Percentiles rank a stretch among this genome's conserved stretches.
These are phyloP conservation scores for Bombylius discolor DNA, from an alignment of 2,888 invertebrate genomes.

Conservation along the genomic window DNA sequence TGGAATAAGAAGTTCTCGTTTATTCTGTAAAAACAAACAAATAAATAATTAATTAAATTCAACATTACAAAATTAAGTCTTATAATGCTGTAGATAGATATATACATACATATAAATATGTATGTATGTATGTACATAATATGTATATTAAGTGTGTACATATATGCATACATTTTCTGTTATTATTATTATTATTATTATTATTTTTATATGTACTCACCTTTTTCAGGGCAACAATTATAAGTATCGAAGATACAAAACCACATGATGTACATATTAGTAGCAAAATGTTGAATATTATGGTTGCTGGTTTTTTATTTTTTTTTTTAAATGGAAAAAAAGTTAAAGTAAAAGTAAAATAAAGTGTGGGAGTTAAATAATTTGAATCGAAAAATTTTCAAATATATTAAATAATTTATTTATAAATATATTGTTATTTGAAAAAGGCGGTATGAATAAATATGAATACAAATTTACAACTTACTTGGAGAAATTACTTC, in stretches of 20 bases:
- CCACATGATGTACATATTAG: constrained; percentile 55
- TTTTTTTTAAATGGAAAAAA: too few species aligned
- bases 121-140: too few species aligned
- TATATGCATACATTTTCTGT: neutral
- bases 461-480: constrained; percentile 8
- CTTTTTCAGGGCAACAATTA: constrained; percentile 56
- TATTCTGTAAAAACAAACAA: constrained; percentile 44
- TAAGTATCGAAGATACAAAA: constrained; percentile 50
- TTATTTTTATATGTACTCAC: constrained; percentile 34
- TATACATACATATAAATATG: too few species aligned
- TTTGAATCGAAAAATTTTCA: too few species aligned
- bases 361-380: too few species aligned
- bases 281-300: constrained; percentile 54
- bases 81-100: too few species aligned
- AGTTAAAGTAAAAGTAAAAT: too few species aligned
- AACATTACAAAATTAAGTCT: too few species aligned
- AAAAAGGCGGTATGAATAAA: too few species aligned
- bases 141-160: too few species aligned
- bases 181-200: neutral
- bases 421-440: too few species aligned
- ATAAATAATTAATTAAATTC: constrained; percentile 14
- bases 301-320: constrained; percentile 48
- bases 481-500: constrained; percentile 36
- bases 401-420: too few species aligned
- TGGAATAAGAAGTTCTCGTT: constrained; percentile 54